Evolutionary conservation across 1,140 invertebrate species (phyloP).

Genomic region (Drosophila burlai): DNA sequence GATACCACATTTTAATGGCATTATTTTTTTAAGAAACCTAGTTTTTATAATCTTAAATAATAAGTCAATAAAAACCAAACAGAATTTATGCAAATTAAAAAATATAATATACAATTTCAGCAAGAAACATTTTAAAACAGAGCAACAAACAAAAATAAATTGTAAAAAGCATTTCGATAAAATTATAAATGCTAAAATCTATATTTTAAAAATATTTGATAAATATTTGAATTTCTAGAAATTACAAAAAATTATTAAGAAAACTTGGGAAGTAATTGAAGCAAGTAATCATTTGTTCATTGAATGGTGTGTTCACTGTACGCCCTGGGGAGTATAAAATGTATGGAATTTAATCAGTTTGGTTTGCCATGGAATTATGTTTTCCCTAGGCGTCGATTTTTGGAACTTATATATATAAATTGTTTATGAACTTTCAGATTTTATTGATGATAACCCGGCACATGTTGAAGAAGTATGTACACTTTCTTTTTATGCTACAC

Average conservation of each 20-base stretch:
- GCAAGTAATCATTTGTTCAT: background rate
- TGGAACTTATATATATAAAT: background rate
- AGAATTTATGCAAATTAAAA: background rate
- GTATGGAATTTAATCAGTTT: constrained; percentile 1
- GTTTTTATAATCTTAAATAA: too few relatives aligned
- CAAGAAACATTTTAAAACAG: background rate
- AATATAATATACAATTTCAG: background rate
- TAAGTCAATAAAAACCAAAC: too few relatives aligned
- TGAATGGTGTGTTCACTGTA: background rate
- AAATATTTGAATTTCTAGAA: background rate
- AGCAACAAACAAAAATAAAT: background rate
- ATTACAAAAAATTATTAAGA: background rate
- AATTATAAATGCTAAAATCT: background rate
- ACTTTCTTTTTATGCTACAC: background rate
- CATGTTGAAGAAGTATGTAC: background rate
- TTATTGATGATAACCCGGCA: background rate
- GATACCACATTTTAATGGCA: too few relatives aligned
- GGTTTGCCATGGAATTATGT: constrained; percentile 4
- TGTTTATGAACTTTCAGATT: constrained; percentile 1
- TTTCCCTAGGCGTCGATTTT: background rate
- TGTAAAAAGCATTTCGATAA: background rate
- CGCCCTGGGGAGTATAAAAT: background rate
- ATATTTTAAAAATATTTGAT: background rate
- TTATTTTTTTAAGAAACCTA: too few relatives aligned
- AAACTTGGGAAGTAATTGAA: background rate